Conservation (phyloP, 2,113 vertebrate genomes). For the Oreochromis niloticus region DNA sequence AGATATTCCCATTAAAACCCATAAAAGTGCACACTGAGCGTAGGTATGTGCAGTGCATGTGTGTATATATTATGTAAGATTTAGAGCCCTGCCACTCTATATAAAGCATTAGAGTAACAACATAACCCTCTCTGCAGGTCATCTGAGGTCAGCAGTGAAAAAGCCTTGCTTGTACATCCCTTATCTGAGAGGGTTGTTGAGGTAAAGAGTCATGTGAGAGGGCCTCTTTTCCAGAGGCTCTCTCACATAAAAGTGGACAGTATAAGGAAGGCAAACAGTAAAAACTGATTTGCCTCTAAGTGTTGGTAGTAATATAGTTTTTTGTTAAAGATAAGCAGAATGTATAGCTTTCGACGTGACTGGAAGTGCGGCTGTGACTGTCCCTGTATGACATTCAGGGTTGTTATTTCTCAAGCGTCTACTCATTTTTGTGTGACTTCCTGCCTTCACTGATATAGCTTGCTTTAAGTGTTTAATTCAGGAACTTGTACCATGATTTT, state of each 20-base stretch:
- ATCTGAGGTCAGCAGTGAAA: not conserved
- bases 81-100: not conserved
- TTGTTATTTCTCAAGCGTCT: not conserved
- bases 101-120: not conserved
- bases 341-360: not conserved
- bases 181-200: not conserved
- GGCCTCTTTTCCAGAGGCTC: not conserved
- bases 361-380: not conserved
- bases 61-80: not conserved
- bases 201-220: not conserved
- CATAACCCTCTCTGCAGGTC: not conserved
- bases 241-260: not conserved
- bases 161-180: not conserved
- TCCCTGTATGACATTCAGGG: not conserved
- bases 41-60: not conserved
- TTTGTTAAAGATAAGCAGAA: not conserved
- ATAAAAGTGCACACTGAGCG: not conserved
- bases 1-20: not conserved
- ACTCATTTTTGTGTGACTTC: not conserved
- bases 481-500: not conserved
- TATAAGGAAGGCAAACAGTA: not conserved
- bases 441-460: not conserved
- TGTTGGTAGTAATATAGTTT: not conserved
- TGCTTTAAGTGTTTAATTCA: not conserved
- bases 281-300: not conserved